Evolutionary conservation across 2,888 invertebrate species (phyloP).

Genomic region (Holacanthella duospinosa): DNA sequence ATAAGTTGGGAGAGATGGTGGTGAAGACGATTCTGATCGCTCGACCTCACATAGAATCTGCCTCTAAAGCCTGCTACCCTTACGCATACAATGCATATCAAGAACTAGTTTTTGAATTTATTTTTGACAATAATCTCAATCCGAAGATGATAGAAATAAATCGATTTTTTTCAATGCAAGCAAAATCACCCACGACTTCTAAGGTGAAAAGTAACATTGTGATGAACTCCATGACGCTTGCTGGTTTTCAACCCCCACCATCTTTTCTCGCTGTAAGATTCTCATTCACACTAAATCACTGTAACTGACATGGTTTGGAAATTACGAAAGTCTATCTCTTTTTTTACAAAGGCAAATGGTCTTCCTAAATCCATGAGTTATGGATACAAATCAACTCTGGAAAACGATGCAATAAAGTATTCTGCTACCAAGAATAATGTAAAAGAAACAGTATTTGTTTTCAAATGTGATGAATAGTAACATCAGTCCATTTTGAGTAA

Average conservation of each 20-base stretch:
- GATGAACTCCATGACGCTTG: neutral
- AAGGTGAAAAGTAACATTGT: neutral
- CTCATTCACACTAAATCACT: too few relatives aligned
- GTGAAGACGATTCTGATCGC: neutral
- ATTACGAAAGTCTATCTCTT: too few relatives aligned
- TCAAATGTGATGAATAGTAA: neutral
- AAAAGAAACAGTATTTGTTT: neutral
- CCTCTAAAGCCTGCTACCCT: neutral
- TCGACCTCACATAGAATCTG: neutral
- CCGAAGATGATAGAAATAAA: neutral
- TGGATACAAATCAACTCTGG: neutral
- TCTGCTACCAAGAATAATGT: neutral
- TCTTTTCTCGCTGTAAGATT: neutral
- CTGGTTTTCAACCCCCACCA: neutral
- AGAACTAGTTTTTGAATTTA: neutral
- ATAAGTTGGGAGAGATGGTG: neutral
- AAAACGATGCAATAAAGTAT: neutral
- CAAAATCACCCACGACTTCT: neutral
- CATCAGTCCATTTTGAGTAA: too few relatives aligned
- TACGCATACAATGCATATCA: neutral
- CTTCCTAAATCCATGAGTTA: neutral
- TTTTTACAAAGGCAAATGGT: neutral
- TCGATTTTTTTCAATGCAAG: neutral
- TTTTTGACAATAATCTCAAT: neutral
- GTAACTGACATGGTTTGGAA: too few relatives aligned